These are phyloP conservation scores for Drosophila sturtevanti DNA, from an alignment of 1,140 invertebrate genomes.

Conservation along the genomic window DNA sequence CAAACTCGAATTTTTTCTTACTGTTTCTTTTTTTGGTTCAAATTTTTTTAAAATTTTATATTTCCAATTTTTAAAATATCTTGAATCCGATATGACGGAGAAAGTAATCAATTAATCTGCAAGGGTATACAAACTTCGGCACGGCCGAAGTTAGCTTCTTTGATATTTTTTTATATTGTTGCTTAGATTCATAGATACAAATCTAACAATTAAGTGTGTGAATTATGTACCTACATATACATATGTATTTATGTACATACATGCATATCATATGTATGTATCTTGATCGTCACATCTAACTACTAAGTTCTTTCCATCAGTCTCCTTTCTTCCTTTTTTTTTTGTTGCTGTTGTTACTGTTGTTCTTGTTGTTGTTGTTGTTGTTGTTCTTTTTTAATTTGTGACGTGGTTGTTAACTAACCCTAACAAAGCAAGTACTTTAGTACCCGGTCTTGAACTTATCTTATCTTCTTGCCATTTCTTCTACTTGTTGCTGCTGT, in stretches of 20 bases:
- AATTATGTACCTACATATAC: too few species aligned
- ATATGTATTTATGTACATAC: neutral
- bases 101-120: too few species aligned
- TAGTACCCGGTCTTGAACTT: constrained; percentile 39
- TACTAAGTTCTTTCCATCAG: neutral
- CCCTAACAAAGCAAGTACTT: constrained; percentile 50
- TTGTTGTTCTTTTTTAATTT: constrained; percentile 19
- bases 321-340: neutral
- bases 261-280: neutral
- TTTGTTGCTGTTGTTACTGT: constrained; percentile 1
- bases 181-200: too few species aligned
- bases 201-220: neutral
- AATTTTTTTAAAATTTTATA: too few species aligned
- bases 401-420: constrained; percentile 37
- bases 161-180: too few species aligned
- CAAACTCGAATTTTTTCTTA: too few species aligned
- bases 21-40: too few species aligned
- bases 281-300: neutral
- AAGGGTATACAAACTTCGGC: too few species aligned
- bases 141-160: too few species aligned
- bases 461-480: constrained; percentile 46
- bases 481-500: neutral
- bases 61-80: too few species aligned
- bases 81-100: too few species aligned
- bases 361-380: constrained; percentile 3